Conservation (phyloP, 35 echinoderm and acorn worm species). For the Holothuria glaberrima region DNA sequence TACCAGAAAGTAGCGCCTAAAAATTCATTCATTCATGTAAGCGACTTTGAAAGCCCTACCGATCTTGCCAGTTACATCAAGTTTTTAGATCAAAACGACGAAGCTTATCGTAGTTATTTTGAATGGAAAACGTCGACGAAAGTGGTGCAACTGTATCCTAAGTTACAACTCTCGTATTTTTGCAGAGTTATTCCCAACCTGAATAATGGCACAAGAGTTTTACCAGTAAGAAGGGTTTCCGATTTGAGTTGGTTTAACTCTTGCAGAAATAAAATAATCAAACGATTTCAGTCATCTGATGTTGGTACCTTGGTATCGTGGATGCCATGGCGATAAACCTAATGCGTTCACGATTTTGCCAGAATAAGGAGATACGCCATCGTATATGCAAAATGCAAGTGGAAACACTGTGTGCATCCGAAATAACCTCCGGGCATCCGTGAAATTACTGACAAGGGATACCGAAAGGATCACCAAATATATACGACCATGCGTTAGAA, state of each 20-base stretch:
- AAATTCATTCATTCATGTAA: conserved; percentile 84
- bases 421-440: too few species aligned
- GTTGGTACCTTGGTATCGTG: conserved; percentile 49
- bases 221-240: conserved; percentile 4
- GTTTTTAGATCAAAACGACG: conserved; percentile 57
- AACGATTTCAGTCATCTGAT: conserved; percentile 55
- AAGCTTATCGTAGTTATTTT: conserved; percentile 76
- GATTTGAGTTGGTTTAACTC: conserved; percentile 78
- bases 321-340: conserved; percentile 54
- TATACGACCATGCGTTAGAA: too few species aligned
- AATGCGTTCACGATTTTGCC: too few species aligned
- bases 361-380: too few species aligned
- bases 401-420: too few species aligned
- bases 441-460: too few species aligned
- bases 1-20: conserved; percentile 70
- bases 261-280: conserved; percentile 52
- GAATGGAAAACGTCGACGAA: conserved; percentile 57
- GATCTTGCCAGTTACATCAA: conserved; percentile 74
- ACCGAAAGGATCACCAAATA: too few species aligned
- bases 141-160: conserved; percentile 66
- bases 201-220: background rate
- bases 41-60: conserved; percentile 68
- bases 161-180: conserved; percentile 76
- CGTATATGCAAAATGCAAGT: too few species aligned
- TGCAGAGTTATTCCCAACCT: conserved; percentile 71